These are phyloP conservation scores for Chloroclysta siterata DNA, from an alignment of 2,888 invertebrate species.

Conservation along the genomic window DNA sequence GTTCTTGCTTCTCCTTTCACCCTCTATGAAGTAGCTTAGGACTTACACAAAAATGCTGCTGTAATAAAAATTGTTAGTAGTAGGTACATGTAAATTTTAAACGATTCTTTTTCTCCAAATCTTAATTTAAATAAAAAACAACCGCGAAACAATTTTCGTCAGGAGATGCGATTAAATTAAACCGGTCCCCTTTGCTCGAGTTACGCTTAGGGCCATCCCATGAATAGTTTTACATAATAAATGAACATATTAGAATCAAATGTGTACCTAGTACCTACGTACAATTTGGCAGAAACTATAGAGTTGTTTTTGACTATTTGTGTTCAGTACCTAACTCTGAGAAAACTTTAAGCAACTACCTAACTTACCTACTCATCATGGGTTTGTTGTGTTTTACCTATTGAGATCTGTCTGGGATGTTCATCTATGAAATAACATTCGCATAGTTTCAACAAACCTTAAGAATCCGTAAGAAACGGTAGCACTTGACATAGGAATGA, in stretches of 20 bases:
- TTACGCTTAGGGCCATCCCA: conserved; percentile 42
- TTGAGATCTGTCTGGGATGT: neutral
- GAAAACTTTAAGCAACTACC: too few relatives aligned
- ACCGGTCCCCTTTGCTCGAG: conserved; percentile 41
- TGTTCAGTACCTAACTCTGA: too few relatives aligned
- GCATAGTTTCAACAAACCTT: conserved; percentile 43
- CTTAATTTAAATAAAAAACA: conserved; percentile 53
- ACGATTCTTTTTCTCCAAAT: conserved; percentile 20
- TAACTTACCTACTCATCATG: too few relatives aligned
- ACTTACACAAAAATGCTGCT: too few relatives aligned
- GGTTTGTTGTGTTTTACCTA: too few relatives aligned
- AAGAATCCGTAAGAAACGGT: conserved; percentile 54
- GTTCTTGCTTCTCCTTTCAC: too few relatives aligned
- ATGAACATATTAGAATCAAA: conserved; percentile 39
- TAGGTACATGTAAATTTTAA: neutral
- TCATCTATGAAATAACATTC: conserved; percentile 23
- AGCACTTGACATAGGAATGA: conserved; percentile 59
- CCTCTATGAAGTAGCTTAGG: too few relatives aligned
- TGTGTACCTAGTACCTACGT: neutral
- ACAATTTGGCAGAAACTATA: conserved; percentile 34
- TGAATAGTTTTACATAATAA: conserved; percentile 65
- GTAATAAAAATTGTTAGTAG: too few relatives aligned
- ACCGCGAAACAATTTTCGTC: conserved; percentile 54
- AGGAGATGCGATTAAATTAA: conserved; percentile 54
- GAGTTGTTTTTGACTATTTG: too few relatives aligned